Conservation (phyloP, 2,888 invertebrate species). For the Apeira syringaria region DNA sequence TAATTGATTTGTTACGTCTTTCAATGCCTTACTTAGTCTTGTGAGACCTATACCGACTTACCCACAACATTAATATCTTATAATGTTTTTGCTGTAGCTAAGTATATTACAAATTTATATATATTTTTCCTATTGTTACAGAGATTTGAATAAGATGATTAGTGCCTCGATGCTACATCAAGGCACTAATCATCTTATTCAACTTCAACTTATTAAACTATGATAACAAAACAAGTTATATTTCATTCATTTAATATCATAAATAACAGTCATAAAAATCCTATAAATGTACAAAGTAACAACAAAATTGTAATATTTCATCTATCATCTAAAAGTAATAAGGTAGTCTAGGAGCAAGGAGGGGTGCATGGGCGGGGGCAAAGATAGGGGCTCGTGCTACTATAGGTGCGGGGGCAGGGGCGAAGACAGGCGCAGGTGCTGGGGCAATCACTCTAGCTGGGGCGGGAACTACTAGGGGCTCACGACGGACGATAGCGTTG, state of each 20-base stretch:
- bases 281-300: constrained; percentile 51
- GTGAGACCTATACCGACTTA: no score
- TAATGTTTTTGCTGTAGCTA: no score
- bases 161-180: no score
- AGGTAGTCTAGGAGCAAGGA: constrained; percentile 60
- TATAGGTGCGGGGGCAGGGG: constrained; percentile 43
- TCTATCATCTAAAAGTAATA: constrained; percentile 61
- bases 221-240: not conserved
- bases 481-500: constrained; percentile 82
- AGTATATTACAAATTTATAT: no score
- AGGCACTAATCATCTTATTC: no score
- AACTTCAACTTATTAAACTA: no score
- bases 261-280: constrained; percentile 71
- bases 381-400: constrained; percentile 38
- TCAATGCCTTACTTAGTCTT: no score
- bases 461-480: constrained; percentile 62
- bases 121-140: no score
- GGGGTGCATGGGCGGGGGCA: constrained; percentile 44
- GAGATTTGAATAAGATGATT: no score
- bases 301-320: constrained; percentile 79
- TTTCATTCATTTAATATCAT: constrained; percentile 59
- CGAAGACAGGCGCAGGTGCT: constrained; percentile 46
- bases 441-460: constrained; percentile 53
- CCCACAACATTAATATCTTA: no score
- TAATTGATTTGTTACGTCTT: no score